phyloP scores from a whole-genome alignment of 2,888 invertebrate genomes.

The Pollenia griseotomentosa region DNA sequence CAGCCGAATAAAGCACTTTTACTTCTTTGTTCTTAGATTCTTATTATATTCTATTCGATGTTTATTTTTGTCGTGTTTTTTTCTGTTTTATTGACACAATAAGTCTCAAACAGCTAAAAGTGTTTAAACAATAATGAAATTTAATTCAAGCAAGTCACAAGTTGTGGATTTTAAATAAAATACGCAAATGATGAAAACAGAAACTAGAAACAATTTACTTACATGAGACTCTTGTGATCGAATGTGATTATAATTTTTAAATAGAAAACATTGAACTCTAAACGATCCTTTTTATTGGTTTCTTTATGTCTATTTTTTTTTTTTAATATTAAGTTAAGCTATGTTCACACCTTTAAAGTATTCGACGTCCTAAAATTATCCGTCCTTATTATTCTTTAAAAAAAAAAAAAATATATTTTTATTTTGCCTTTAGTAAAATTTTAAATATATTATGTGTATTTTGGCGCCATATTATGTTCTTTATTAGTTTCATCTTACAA shows the following conservation, averaged over 20 bases:
- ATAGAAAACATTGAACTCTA: too few relatives aligned
- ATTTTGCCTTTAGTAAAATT: constrained; percentile 35
- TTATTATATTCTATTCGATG: neutral
- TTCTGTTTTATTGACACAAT: constrained; percentile 67
- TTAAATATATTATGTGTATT: neutral
- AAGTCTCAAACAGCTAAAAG: constrained; percentile 66
- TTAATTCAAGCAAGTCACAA: constrained; percentile 69
- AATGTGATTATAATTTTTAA: too few relatives aligned
- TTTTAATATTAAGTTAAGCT: too few relatives aligned
- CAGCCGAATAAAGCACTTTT: too few relatives aligned
- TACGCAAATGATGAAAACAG: neutral
- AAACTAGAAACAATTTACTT: neutral
- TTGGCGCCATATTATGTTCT: constrained; percentile 60
- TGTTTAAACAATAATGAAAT: constrained; percentile 64
- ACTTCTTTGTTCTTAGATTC: neutral
- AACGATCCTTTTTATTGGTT: neutral
- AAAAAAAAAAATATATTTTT: too few relatives aligned
- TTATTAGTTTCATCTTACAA: neutral
- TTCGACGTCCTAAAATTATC: too few relatives aligned
- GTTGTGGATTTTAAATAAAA: constrained; percentile 60
- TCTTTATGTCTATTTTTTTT: neutral
- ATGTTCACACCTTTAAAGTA: too few relatives aligned
- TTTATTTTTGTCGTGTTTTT: constrained; percentile 44
- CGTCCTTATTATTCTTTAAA: too few relatives aligned
- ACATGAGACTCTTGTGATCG: constrained; percentile 8